Base-by-base conservation (phyloP, 1,140 invertebrate species). In the Drosophila grimshawi region DNA sequence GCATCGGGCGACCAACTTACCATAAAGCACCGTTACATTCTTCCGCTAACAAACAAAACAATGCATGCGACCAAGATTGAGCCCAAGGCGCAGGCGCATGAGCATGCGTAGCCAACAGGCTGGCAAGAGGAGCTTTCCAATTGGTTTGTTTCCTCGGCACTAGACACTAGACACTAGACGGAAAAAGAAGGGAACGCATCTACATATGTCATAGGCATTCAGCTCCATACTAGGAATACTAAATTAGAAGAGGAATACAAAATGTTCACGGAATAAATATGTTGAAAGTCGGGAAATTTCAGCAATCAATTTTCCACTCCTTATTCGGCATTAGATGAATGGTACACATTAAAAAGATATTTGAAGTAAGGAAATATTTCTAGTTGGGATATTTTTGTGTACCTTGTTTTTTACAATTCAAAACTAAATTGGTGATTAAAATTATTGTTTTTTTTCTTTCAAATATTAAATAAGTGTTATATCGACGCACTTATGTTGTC, bases 21-120 rank as follows among this genome's bases (percentile, higher is more conserved):
- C 85, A 89, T 89, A 89, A 89, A 89, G 80, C 81, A 82, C 85
- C 85, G 85, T 89, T 89, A 89, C 85, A 88, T 78, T 85, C 75
- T 88, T 80, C 85, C 66, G 85, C 85, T 67, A 89, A 81, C 85
- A 89, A 89, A 76, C 81, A 86, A 72, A 78, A 81, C 76, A 81
- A 81, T 79, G 79, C 79, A 76, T 78, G 73, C 64, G 61, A 75
- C 65, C 71, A 67, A 76, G 63, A 80, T 81, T 68, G 46, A 67
- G 61, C 76, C 67, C 63, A 41, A 39, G 35, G 48, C 35, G 60
- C 48, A 48, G 46, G 37, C 55, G 43, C 65, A 78, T 39, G 53
- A 72, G 68, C 73, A 81, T 89, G 85, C 85, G 85, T 88, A 88
- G 59, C 71, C 69, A 75, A 41, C 43, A 64, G 64, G 73, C 59